Percentiles rank a stretch among this genome's conserved stretches.
These are phyloP conservation scores for Caenorhabditis sulstoni DNA, from an alignment of 2,888 invertebrate species.

Conservation along the genomic window DNA sequence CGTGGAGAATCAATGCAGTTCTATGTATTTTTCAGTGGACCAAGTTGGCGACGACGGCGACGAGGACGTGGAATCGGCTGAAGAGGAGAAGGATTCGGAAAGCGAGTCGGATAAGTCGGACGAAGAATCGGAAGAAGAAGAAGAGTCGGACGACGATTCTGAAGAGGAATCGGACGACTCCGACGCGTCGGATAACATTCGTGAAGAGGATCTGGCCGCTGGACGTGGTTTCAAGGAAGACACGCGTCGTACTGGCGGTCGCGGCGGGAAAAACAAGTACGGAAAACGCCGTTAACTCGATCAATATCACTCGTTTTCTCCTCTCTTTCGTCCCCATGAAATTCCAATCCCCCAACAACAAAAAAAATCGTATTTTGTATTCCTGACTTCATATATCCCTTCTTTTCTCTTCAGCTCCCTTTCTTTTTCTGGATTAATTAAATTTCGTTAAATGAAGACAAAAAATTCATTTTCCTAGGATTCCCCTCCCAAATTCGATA, in stretches of 20 bases:
- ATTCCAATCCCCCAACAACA: background rate
- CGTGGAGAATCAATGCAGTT: too few species aligned
- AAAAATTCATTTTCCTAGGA: background rate
- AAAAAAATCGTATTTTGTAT: conserved; percentile 7
- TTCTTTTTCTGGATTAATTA: background rate
- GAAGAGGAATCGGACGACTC: conserved; percentile 55
- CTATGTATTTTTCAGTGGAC: conserved; percentile 59
- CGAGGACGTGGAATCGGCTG: conserved; percentile 47
- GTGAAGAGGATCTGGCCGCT: conserved; percentile 71
- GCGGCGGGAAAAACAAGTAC: conserved; percentile 70
- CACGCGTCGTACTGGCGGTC: conserved; percentile 50
- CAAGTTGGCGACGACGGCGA: conserved; percentile 65
- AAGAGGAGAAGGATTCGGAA: conserved; percentile 44
- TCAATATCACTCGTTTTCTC: background rate
- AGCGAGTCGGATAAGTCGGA: conserved; percentile 56
- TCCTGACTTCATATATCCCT: background rate
- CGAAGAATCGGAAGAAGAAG: conserved; percentile 47
- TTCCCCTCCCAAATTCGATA: too few species aligned
- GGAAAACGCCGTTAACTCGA: conserved; percentile 63
- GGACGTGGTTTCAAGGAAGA: conserved; percentile 65
- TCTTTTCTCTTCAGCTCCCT: background rate
- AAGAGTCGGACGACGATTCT: conserved; percentile 41
- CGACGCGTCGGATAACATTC: conserved; percentile 56
- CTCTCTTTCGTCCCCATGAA: background rate
- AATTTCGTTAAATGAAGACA: background rate